phyloP scores from a whole-genome alignment of 2,888 invertebrate genomes.

The Caenorhabditis sp. region DNA sequence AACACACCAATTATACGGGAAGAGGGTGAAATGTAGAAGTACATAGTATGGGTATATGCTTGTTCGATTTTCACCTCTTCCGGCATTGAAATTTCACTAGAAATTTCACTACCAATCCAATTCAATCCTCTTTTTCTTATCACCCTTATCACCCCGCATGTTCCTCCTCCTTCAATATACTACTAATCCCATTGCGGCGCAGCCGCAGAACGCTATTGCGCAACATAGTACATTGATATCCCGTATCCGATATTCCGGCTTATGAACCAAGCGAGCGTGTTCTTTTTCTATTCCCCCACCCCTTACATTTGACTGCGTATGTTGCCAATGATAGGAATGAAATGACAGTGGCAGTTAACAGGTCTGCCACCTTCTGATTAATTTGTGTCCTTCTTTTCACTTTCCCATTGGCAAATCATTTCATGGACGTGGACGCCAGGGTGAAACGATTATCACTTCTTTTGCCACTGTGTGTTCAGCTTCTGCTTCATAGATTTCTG shows the following conservation, averaged over 20 bases:
- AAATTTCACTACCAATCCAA: too few relatives aligned
- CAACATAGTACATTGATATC: not conserved
- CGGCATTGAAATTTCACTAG: not conserved
- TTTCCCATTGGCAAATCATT: too few relatives aligned
- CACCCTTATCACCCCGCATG: too few relatives aligned
- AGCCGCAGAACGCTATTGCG: too few relatives aligned
- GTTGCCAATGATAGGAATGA: conserved; percentile 8
- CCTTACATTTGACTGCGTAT: too few relatives aligned
- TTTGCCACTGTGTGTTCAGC: not conserved
- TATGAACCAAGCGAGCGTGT: not conserved
- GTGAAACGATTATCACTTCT: conserved; percentile 14
- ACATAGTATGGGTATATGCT: too few relatives aligned
- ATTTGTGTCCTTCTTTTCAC: conserved; percentile 2
- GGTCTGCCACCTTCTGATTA: conserved; percentile 9
- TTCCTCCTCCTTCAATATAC: too few relatives aligned
- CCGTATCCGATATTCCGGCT: conserved; percentile 60
- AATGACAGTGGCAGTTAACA: conserved; percentile 36
- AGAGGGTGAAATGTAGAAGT: too few relatives aligned
- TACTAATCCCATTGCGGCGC: too few relatives aligned
- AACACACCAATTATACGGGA: not conserved
- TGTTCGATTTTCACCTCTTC: not conserved
- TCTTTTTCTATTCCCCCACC: not conserved
- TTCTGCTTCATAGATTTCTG: not conserved
- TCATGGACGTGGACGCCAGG: conserved; percentile 14
- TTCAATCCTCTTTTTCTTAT: too few relatives aligned